Percentiles rank a stretch among this genome's conserved stretches.
These are phyloP conservation scores for Mycalesis mineus DNA, from an alignment of 2,888 invertebrate species.

Conservation along the genomic window DNA sequence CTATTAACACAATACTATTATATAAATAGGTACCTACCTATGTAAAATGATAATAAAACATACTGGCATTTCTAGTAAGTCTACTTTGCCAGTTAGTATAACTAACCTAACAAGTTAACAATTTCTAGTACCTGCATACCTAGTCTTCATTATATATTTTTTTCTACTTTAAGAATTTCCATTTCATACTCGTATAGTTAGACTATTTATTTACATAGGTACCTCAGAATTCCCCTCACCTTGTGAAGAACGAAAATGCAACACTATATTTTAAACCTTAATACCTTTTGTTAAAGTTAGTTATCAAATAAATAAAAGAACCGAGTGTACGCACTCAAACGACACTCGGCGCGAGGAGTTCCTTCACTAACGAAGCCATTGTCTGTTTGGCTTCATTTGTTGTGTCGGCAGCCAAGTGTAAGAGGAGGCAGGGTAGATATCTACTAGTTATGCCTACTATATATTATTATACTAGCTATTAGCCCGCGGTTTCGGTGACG, in stretches of 20 bases:
- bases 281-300: neutral
- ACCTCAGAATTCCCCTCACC: neutral
- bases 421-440: too few species aligned
- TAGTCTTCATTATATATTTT: too few species aligned
- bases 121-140: too few species aligned
- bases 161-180: neutral
- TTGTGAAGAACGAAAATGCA: neutral
- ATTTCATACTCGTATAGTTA: neutral
- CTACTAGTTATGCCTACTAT: too few species aligned
- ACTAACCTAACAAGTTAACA: too few species aligned
- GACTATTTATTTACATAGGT: neutral
- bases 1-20: too few species aligned
- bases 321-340: conserved; percentile 35
- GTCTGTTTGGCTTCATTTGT: conserved; percentile 42
- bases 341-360: conserved; percentile 55
- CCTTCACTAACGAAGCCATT: conserved; percentile 69
- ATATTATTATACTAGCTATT: too few species aligned
- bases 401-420: conserved; percentile 13
- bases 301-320: neutral
- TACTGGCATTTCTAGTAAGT: too few species aligned
- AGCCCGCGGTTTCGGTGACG: too few species aligned
- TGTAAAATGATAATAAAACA: too few species aligned
- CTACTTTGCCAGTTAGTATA: too few species aligned
- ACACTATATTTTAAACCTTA: conserved; percentile 18
- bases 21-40: too few species aligned